Percentiles rank a stretch among this genome's conserved stretches.
These are phyloP conservation scores for Struthidea cinerea DNA, from an alignment of 2,113 vertebrate genomes.

Conservation along the genomic window DNA sequence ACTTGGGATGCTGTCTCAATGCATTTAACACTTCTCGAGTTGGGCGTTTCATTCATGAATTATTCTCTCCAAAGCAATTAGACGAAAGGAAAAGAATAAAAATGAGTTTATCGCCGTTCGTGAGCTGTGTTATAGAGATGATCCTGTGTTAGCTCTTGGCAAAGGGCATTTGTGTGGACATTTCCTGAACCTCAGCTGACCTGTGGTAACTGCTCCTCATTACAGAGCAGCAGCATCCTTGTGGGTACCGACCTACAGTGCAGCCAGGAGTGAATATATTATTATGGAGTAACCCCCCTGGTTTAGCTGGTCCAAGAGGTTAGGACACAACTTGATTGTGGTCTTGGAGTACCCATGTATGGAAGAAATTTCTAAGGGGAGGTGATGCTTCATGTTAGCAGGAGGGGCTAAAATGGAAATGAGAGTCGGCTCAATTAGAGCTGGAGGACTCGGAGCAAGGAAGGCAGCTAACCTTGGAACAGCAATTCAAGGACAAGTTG, in stretches of 20 bases:
- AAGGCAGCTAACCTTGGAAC: conserved; percentile 2
- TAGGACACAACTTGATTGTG: not conserved
- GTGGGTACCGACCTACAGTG: not conserved
- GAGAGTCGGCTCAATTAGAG: not conserved
- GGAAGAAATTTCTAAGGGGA: not conserved
- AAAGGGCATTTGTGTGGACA: not conserved
- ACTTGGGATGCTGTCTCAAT: not conserved
- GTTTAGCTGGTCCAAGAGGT: not conserved
- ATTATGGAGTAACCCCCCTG: not conserved
- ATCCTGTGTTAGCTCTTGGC: not conserved
- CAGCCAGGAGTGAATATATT: not conserved
- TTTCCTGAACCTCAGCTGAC: not conserved
- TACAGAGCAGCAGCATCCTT: not conserved
- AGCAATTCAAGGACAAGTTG: not conserved
- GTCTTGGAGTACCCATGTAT: not conserved
- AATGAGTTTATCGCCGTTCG: not conserved
- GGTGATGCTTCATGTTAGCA: not conserved
- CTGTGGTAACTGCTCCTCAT: not conserved
- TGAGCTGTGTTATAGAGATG: not conserved
- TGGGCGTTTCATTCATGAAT: not conserved
- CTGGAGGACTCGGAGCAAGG: not conserved
- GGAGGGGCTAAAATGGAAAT: not conserved
- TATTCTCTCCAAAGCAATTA: not conserved
- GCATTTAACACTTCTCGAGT: not conserved
- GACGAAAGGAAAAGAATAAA: not conserved